Conservation (phyloP, 2,797 vertebrate species). For the Prionace glauca region DNA sequence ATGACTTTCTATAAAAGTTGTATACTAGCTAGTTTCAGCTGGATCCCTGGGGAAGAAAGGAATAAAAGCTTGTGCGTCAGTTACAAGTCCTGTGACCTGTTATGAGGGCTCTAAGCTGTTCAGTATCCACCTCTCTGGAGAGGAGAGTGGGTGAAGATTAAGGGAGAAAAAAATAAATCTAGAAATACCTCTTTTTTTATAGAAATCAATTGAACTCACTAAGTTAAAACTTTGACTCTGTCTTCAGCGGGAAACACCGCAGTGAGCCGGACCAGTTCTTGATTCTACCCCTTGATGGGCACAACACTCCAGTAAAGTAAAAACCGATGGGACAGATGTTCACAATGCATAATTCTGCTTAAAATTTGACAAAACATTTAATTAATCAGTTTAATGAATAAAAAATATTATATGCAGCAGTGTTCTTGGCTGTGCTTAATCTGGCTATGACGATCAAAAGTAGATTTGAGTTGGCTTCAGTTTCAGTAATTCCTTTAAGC, state of each 20-base stretch:
- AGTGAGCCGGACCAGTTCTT: neutral
- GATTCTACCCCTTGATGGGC: neutral
- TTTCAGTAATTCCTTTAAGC: neutral
- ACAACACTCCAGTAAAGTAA: neutral
- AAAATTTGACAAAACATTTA: neutral
- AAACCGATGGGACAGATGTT: neutral
- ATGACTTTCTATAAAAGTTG: neutral
- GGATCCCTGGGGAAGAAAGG: neutral
- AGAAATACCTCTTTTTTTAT: neutral
- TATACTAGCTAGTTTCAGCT: neutral
- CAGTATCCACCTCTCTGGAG: neutral
- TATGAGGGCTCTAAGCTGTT: neutral
- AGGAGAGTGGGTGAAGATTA: neutral
- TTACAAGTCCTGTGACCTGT: neutral
- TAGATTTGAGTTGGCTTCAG: neutral
- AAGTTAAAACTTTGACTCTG: neutral
- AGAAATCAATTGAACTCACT: neutral
- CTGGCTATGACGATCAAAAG: neutral
- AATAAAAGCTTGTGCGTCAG: neutral
- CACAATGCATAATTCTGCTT: neutral
- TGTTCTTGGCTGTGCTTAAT: neutral
- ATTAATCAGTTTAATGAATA: neutral
- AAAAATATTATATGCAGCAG: neutral
- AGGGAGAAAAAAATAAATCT: neutral
- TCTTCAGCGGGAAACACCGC: neutral